Conservation (phyloP, 1,140 invertebrate genomes). For the Lamellibrachia luymesi region DNA sequence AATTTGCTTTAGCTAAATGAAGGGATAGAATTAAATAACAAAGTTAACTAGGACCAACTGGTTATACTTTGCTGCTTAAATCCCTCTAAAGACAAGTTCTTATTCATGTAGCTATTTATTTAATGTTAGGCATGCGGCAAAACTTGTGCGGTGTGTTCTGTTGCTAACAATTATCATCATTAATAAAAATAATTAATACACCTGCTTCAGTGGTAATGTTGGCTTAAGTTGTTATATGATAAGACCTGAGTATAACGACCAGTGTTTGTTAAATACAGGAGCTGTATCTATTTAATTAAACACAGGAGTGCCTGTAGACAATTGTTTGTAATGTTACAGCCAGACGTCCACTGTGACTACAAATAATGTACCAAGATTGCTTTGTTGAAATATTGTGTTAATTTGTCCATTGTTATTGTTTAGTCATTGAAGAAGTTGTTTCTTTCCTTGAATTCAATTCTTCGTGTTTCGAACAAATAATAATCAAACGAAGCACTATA, state of each 20-base stretch:
- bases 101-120: background rate
- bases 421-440: background rate
- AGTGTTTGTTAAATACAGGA: background rate
- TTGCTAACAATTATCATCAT: background rate
- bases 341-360: background rate
- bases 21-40: background rate
- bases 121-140: background rate
- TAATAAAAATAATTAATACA: background rate
- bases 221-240: background rate
- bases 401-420: background rate
- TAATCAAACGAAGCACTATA: background rate
- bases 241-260: background rate
- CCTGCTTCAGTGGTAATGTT: background rate
- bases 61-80: background rate
- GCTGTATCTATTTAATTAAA: too few relatives aligned
- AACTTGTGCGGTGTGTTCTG: background rate
- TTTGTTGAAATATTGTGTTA: background rate
- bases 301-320: background rate
- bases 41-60: background rate
- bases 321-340: background rate
- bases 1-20: background rate
- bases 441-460: background rate
- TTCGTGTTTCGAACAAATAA: background rate
- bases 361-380: background rate
- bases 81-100: background rate